A percentile compares a stretch with the other conserved stretches of the same genome.
These are phyloP conservation scores for Laspeyria flexula DNA, from an alignment of 2,888 invertebrate species.

Conservation along the genomic window DNA sequence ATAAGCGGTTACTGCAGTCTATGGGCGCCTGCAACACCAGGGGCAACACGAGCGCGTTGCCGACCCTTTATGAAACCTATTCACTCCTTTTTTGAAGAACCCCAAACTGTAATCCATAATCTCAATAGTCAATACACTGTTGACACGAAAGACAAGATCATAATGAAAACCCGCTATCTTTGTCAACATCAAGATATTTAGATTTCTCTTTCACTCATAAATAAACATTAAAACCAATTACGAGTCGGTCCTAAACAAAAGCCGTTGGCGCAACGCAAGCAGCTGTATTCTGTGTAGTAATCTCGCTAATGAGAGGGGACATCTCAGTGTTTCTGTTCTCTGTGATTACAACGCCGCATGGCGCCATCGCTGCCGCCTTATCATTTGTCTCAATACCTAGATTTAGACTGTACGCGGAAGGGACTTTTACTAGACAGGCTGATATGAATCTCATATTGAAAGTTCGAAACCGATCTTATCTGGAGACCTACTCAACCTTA, in stretches of 20 bases:
- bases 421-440: neutral
- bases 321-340: slow-evolving; percentile 39
- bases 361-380: slow-evolving; percentile 60
- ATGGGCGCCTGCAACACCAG: too few relatives aligned
- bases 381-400: slow-evolving; percentile 45
- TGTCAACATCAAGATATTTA: too few relatives aligned
- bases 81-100: too few relatives aligned
- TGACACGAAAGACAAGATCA: too few relatives aligned
- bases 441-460: neutral
- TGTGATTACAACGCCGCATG: slow-evolving; percentile 60
- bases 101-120: too few relatives aligned
- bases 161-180: too few relatives aligned
- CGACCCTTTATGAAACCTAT: too few relatives aligned
- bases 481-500: too few relatives aligned
- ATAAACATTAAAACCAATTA: slow-evolving; percentile 13
- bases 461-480: too few relatives aligned
- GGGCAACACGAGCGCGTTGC: too few relatives aligned
- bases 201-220: slow-evolving; percentile 8
- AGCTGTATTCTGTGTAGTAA: slow-evolving; percentile 40
- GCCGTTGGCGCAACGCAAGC: slow-evolving; percentile 7
- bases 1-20: too few relatives aligned
- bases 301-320: slow-evolving; percentile 52
- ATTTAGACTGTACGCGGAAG: slow-evolving; percentile 6
- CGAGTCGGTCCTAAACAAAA: slow-evolving; percentile 11
- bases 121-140: too few relatives aligned